These are phyloP conservation scores for Ridgeia piscesae DNA, from an alignment of 1,140 invertebrate species.

Conservation along the genomic window DNA sequence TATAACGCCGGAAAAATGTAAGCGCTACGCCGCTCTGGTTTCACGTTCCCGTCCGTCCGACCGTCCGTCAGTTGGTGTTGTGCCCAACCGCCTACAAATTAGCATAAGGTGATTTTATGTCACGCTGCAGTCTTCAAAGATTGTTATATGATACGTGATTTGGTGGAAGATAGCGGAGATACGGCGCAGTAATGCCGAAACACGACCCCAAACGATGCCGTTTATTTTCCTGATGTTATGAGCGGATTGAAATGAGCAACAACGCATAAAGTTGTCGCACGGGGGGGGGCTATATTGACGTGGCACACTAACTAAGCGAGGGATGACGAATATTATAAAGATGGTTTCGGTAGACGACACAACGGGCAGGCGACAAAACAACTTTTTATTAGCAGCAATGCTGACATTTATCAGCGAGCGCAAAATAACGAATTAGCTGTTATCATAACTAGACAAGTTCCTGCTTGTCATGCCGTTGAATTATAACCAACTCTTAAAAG, in stretches of 20 bases:
- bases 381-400: no score
- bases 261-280: neutral
- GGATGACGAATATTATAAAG: neutral
- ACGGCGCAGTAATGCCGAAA: neutral
- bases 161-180: neutral
- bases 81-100: neutral
- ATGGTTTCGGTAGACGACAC: neutral
- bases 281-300: neutral
- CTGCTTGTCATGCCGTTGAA: no score
- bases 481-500: no score
- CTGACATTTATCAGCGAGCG: no score
- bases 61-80: no score
- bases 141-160: neutral
- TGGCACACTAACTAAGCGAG: neutral
- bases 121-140: neutral
- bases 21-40: neutral
- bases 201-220: neutral
- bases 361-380: neutral
- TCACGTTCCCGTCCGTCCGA: neutral
- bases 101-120: constrained; percentile 6
- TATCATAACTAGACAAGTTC: no score
- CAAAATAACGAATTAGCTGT: no score
- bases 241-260: neutral
- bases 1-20: no score
- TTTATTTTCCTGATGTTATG: constrained; percentile 1